Conservation (phyloP, 2,113 vertebrate genomes). For the Otis tarda region DNA sequence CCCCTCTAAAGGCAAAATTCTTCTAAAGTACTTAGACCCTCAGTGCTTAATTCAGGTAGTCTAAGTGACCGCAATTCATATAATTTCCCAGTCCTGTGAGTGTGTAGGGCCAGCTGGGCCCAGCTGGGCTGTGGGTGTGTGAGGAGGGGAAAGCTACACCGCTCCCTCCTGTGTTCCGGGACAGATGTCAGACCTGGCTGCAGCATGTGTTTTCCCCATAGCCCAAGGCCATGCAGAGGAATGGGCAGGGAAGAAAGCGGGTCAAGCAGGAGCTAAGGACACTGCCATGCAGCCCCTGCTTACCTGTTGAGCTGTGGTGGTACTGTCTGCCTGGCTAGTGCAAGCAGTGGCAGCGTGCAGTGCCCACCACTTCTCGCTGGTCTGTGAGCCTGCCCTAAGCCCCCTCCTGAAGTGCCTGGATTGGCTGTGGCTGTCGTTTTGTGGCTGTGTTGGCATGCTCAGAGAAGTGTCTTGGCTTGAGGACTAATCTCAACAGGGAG, state of each 20-base stretch:
- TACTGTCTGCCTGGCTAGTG: neutral
- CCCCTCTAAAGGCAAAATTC: neutral
- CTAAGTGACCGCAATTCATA: neutral
- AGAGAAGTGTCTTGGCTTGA: neutral
- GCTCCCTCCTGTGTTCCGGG: neutral
- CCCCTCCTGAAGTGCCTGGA: neutral
- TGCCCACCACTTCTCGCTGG: accelerated
- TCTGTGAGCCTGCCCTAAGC: accelerated
- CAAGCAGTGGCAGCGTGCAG: neutral
- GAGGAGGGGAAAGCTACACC: neutral
- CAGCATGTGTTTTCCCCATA: accelerated
- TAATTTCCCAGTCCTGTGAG: neutral
- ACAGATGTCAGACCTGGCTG: neutral
- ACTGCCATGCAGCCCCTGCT: accelerated
- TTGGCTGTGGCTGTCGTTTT: accelerated
- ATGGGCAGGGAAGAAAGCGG: accelerated
- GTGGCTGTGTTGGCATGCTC: neutral
- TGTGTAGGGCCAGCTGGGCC: constrained; percentile 1
- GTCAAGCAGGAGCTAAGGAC: neutral
- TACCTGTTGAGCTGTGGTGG: neutral
- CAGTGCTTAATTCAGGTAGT: constrained; percentile 57
- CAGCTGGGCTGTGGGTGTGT: neutral
- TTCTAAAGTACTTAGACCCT: neutral
- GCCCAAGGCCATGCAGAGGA: neutral
- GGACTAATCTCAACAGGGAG: neutral